phyloP scores from a whole-genome alignment of 2,888 invertebrate species.

The Osmoderma eremita region DNA sequence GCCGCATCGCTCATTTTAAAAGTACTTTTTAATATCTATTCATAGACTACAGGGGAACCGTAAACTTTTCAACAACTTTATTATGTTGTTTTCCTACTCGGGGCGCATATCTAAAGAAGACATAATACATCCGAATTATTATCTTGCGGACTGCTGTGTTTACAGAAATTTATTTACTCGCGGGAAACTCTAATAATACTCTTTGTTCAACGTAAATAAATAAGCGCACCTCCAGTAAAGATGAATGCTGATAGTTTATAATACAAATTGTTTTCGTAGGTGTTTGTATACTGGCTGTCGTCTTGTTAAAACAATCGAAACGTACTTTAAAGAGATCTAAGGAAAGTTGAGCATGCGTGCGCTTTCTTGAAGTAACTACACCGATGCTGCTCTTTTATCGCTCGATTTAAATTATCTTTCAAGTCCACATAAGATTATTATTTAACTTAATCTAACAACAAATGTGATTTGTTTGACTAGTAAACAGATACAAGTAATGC shows the following conservation, averaged over 20 bases:
- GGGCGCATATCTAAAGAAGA: slow-evolving; percentile 24
- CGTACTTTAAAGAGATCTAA: slow-evolving; percentile 10
- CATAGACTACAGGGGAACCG: slow-evolving; percentile 36
- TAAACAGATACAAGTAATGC: too few species aligned
- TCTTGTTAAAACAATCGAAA: slow-evolving; percentile 19
- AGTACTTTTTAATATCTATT: slow-evolving; percentile 37
- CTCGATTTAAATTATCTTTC: slow-evolving; percentile 17
- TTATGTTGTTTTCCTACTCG: slow-evolving; percentile 34
- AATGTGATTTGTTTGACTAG: too few species aligned
- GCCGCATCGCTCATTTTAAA: slow-evolving; percentile 28
- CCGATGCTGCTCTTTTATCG: slow-evolving; percentile 3
- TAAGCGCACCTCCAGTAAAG: slow-evolving; percentile 17
- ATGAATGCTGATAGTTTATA: slow-evolving; percentile 32
- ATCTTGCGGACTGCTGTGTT: slow-evolving; percentile 34
- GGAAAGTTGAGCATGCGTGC: not conserved
- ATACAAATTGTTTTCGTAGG: slow-evolving; percentile 28
- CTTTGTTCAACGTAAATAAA: slow-evolving; percentile 36
- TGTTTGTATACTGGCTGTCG: slow-evolving; percentile 23
- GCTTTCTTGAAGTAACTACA: not conserved
- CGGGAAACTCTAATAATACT: slow-evolving; percentile 35
- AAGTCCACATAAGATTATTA: not conserved
- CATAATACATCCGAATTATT: slow-evolving; percentile 36
- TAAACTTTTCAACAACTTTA: slow-evolving; percentile 36
- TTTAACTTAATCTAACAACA: too few species aligned
- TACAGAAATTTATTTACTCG: slow-evolving; percentile 38